Base-by-base conservation (phyloP, 2,113 vertebrate genomes). In the Lepisosteus osseus region DNA sequence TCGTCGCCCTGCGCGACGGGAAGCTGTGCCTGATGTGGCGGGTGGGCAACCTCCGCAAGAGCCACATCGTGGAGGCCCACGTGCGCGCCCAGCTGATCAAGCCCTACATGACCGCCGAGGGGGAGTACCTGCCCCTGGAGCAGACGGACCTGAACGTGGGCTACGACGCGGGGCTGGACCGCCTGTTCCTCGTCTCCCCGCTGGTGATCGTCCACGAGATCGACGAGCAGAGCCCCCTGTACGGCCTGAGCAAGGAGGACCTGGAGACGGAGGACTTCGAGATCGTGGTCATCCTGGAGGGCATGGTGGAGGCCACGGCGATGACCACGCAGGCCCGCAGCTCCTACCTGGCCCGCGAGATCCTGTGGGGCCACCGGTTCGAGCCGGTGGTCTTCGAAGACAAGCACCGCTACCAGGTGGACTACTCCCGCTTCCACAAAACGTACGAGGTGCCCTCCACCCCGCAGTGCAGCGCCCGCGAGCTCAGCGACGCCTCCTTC, bases 21-120 rank as follows among this genome's bases (percentile, higher is more conserved):
- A 97, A 97, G 84, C 90, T 98, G 61, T 98, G 97, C 86, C 92
- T 99, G 56, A 98, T 98, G 97, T 99, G 97, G 96, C 90, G 97
- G 0, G 95, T 98, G 75, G 97, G 97, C 59, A 98, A 99, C 85
- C 85, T 99, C 71, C 88, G 97, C 15, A 94, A 87, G 84, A 98
- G 96, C 83, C 97, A 99, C 88, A 97, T 99, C 0, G 97, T 98
- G 76, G 97, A 99, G 83, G 97, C 97, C 67, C 97, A 98, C 0
- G 96, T 98, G 70, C 93, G 97, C 4, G 97, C 97, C 0, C 97
- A 98, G 86, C 93, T 99, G 71, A 95, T 99, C 78, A 95, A 95
- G 15, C 95, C 97, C 9, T 95, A 98, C 69, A 90, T 98, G 83
- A 98, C 97, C 0, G 90, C 93, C 44, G 96, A 99, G 86, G 96